Evolutionary conservation across 2,113 vertebrate species (phyloP).

Genomic region (Mustela nigripes): DNA sequence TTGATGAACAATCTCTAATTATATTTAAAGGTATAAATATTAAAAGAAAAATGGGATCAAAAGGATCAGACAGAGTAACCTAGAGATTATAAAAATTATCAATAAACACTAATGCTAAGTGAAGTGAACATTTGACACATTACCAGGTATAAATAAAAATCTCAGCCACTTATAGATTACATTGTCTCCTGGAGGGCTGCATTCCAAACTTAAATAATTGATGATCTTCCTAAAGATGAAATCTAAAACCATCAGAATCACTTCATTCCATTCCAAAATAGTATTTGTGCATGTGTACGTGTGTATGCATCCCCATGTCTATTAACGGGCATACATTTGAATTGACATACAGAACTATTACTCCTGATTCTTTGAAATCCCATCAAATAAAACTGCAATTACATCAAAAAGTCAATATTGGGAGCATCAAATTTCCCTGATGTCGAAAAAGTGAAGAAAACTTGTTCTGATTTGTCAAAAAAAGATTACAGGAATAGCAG

Average conservation of each 20-base stretch:
- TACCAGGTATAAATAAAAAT: slow-evolving; percentile 65
- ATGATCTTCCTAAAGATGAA: slow-evolving; percentile 59
- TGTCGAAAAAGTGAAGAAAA: slow-evolving; percentile 37
- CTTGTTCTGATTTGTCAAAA: neutral
- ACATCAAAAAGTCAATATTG: slow-evolving; percentile 53
- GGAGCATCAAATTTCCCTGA: neutral
- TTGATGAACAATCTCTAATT: slow-evolving; percentile 18
- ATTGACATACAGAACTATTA: neutral
- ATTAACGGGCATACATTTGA: slow-evolving; percentile 24
- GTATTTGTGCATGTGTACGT: neutral
- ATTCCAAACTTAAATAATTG: slow-evolving; percentile 74
- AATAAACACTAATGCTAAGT: slow-evolving; percentile 57
- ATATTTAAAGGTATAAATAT: slow-evolving; percentile 15
- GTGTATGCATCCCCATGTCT: neutral
- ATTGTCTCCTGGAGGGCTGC: slow-evolving; percentile 50
- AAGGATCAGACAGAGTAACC: slow-evolving; percentile 41
- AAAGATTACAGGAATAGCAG: neutral
- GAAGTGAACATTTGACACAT: slow-evolving; percentile 75
- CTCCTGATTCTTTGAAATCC: slow-evolving; percentile 8
- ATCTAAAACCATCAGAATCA: slow-evolving; percentile 21
- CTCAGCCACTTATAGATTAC: slow-evolving; percentile 62
- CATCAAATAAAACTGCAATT: slow-evolving; percentile 35
- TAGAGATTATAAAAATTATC: slow-evolving; percentile 66
- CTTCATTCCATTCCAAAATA: neutral
- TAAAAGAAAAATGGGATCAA: slow-evolving; percentile 55